A percentile compares a stretch with the other conserved stretches of the same genome.
Evolutionary conservation across 1,140 invertebrate genomes (phyloP).

Genomic region (Aleiodes sp.): DNA sequence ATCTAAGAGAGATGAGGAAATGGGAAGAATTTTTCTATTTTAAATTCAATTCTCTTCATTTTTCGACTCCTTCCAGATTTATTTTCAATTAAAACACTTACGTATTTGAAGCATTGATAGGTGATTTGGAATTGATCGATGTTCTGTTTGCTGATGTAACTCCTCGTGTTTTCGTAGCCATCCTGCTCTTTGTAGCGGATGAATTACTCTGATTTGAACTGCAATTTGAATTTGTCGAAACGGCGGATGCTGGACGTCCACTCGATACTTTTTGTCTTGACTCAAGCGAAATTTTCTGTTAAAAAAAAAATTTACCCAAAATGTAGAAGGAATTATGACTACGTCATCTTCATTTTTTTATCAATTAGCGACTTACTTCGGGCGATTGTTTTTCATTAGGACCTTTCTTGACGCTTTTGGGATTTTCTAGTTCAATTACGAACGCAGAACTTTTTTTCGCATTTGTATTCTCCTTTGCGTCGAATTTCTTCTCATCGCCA

Average conservation of each 20-base stretch:
- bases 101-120: conserved; percentile 28
- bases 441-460: conserved; percentile 33
- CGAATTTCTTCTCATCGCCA: background rate
- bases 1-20: no score
- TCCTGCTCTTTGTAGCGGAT: conserved; percentile 39
- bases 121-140: conserved; percentile 15
- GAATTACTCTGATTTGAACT: conserved; percentile 31
- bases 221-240: conserved; percentile 39
- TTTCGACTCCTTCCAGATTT: no score
- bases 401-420: conserved; percentile 34
- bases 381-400: conserved; percentile 31
- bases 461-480: background rate
- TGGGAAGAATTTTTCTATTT: no score
- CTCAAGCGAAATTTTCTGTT: background rate
- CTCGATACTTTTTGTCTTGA: conserved; percentile 13
- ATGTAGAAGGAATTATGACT: background rate
- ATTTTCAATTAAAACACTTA: conserved; percentile 13
- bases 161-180: conserved; percentile 42
- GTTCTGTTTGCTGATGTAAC: background rate
- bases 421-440: conserved; percentile 42
- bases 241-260: conserved; percentile 37
- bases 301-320: conserved; percentile 13
- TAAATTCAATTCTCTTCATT: no score
- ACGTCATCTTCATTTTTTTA: conserved; percentile 29
- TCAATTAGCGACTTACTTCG: conserved; percentile 40